Evolutionary conservation across 1,140 invertebrate genomes (phyloP).

Genomic region (Leptestheria dahalacensis): DNA sequence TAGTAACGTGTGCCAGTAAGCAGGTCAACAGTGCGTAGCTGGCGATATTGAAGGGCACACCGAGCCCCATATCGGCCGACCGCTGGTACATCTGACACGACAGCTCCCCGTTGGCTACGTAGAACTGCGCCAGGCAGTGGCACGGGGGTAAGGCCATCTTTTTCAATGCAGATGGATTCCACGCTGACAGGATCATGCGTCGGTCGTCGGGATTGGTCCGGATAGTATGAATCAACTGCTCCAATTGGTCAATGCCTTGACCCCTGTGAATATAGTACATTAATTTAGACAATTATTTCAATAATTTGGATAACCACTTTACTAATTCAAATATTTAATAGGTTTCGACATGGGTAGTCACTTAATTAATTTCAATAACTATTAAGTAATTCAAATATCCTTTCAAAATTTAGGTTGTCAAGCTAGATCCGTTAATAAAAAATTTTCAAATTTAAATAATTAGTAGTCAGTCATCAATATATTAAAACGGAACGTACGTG

Average conservation of each 20-base stretch:
- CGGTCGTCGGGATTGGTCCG: constrained; percentile 70
- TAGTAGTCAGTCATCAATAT: background rate
- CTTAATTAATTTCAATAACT: too few relatives aligned
- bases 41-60: constrained; percentile 97
- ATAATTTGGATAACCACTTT: background rate
- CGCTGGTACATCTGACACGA: constrained; percentile 92
- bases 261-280: constrained; percentile 28
- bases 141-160: constrained; percentile 97
- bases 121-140: constrained; percentile 90
- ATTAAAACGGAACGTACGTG: constrained; percentile 22
- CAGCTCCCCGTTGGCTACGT: constrained; percentile 63
- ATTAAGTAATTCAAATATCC: too few relatives aligned
- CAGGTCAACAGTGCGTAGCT: constrained; percentile 87
- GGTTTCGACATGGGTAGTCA: too few relatives aligned
- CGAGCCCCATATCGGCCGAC: constrained; percentile 94
- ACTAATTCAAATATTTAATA: background rate
- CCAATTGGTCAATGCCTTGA: constrained; percentile 83
- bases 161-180: constrained; percentile 81
- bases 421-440: background rate
- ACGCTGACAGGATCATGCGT: constrained; percentile 84
- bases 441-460: background rate
- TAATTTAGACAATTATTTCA: background rate
- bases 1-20: constrained; percentile 92
- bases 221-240: constrained; percentile 56
- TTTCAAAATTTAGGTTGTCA: too few relatives aligned